phyloP scores from a whole-genome alignment of 2,797 vertebrate genomes.

The Enteromius afrohamiltoni region DNA sequence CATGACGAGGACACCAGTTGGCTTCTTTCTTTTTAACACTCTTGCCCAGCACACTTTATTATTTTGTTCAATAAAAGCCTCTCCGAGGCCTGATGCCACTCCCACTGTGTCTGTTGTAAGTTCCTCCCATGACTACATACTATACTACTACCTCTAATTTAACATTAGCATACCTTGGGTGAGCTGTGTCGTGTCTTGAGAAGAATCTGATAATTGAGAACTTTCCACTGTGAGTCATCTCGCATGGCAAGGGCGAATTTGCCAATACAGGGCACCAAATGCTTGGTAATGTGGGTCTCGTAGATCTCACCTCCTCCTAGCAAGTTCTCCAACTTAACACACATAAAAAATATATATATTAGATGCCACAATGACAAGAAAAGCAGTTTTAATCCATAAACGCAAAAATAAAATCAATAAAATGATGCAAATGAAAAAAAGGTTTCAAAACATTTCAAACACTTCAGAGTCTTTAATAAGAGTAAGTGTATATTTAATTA shows the following conservation, averaged over 20 bases:
- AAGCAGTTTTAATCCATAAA: not conserved
- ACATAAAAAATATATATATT: not conserved
- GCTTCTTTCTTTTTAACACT: too few relatives aligned
- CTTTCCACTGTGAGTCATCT: slow-evolving; percentile 93
- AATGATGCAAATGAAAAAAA: not conserved
- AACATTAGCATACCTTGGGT: slow-evolving; percentile 76
- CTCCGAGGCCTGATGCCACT: too few relatives aligned
- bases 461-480: not conserved
- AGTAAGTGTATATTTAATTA: not conserved
- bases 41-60: too few relatives aligned
- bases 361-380: not conserved
- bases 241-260: slow-evolving; percentile 90
- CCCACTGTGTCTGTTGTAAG: too few relatives aligned
- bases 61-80: too few relatives aligned
- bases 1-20: too few relatives aligned
- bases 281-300: slow-evolving; percentile 79
- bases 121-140: too few relatives aligned
- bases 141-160: not conserved
- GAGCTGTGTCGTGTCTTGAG: slow-evolving; percentile 88
- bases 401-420: not conserved
- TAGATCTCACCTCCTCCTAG: slow-evolving; percentile 83
- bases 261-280: slow-evolving; percentile 88
- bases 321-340: slow-evolving; percentile 87
- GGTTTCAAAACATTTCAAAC: not conserved
- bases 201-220: slow-evolving; percentile 92